A percentile compares a stretch with the other conserved stretches of the same genome.
Evolutionary conservation across 2,888 invertebrate genomes (phyloP).

Genomic region (Melinopterus prodromus): DNA sequence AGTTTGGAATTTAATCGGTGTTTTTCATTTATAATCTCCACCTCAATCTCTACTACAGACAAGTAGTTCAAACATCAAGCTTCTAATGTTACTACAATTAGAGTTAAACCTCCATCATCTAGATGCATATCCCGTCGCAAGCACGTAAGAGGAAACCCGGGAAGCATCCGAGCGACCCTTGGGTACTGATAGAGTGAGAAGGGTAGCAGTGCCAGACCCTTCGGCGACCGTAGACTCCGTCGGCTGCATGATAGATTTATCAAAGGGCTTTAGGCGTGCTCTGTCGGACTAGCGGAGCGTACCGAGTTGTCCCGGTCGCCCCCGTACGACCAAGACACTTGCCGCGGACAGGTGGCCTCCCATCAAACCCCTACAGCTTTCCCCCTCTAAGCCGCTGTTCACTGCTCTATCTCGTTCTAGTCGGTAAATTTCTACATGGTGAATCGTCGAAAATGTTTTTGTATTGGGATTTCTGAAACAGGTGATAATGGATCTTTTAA

Average conservation of each 20-base stretch:
- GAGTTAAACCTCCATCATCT: background rate
- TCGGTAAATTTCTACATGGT: too few relatives aligned
- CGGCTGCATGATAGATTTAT: background rate
- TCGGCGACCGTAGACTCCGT: background rate
- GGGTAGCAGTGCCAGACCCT: background rate
- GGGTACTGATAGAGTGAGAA: background rate
- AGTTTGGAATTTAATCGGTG: too few relatives aligned
- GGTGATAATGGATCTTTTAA: too few relatives aligned
- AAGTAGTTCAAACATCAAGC: too few relatives aligned
- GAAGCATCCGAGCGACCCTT: background rate
- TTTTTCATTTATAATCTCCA: too few relatives aligned
- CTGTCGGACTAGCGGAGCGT: background rate
- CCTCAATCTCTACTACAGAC: too few relatives aligned
- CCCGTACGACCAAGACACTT: conserved; percentile 54
- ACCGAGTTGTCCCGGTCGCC: background rate
- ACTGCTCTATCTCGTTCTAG: background rate
- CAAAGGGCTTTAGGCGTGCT: background rate
- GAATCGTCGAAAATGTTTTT: too few relatives aligned
- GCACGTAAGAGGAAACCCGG: background rate
- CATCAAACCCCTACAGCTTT: conserved; percentile 46
- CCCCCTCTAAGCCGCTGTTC: background rate
- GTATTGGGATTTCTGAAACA: too few relatives aligned
- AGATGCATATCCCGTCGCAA: background rate
- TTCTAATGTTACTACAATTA: background rate
- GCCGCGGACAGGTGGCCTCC: conserved; percentile 60